Percentiles rank a stretch among this genome's conserved stretches.
Conservation (phyloP, 2,888 invertebrate genomes). For the Villa cingulata region DNA sequence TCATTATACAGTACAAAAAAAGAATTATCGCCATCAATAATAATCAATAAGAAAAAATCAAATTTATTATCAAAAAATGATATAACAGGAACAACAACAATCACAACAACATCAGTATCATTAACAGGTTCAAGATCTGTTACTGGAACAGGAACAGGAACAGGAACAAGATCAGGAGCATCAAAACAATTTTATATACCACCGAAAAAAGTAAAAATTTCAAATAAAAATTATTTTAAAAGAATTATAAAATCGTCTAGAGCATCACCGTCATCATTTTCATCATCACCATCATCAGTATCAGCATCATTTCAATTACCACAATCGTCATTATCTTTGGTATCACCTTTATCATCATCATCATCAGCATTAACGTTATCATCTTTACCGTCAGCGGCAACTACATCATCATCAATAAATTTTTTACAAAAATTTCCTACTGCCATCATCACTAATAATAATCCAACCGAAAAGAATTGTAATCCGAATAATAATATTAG, state of each 20-base stretch:
- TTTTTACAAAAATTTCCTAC: background rate
- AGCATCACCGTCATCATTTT: background rate
- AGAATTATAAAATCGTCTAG: background rate
- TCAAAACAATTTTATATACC: slow-evolving; percentile 9
- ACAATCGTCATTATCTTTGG: background rate
- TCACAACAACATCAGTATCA: background rate
- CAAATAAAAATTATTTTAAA: background rate
- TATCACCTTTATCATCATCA: background rate
- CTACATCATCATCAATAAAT: background rate
- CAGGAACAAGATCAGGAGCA: no score
- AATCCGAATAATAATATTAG: background rate
- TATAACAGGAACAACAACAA: background rate
- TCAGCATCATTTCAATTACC: background rate
- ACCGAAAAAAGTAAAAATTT: slow-evolving; percentile 9
- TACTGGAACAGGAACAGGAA: no score
- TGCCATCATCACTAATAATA: background rate
- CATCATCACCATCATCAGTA: background rate
- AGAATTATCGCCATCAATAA: background rate
- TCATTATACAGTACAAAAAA: background rate
- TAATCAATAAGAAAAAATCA: slow-evolving; percentile 9
- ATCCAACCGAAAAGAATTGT: background rate
- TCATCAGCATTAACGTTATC: background rate
- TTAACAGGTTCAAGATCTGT: no score
- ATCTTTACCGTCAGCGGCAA: background rate
- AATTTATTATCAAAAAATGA: slow-evolving; percentile 5